Evolutionary conservation across 2,797 vertebrate genomes (phyloP).

Genomic region (Siniperca obscura): DNA sequence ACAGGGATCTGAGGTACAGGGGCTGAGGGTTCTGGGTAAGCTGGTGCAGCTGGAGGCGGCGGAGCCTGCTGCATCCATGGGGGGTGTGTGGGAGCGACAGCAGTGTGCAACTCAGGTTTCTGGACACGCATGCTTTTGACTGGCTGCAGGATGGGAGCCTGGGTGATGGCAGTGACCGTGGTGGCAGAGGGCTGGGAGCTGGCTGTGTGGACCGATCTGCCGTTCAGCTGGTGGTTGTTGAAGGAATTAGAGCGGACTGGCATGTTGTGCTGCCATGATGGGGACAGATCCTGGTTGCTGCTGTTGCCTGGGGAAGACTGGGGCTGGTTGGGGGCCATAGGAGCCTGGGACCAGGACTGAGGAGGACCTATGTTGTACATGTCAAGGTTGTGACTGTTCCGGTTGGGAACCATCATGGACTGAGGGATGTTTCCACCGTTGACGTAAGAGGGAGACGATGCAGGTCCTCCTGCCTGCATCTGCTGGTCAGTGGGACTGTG

Average conservation of each 20-base stretch:
- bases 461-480: conserved; percentile 88
- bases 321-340: conserved; percentile 83
- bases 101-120: conserved; percentile 96
- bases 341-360: conserved; percentile 89
- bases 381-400: conserved; percentile 96
- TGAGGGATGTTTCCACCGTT: conserved; percentile 92
- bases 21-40: conserved; percentile 87
- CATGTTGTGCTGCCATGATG: conserved; percentile 88
- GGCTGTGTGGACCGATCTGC: conserved; percentile 83
- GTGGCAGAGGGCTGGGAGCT: conserved; percentile 94
- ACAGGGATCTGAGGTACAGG: conserved; percentile 83
- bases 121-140: conserved; percentile 96
- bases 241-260: conserved; percentile 96
- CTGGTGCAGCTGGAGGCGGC: conserved; percentile 64
- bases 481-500: conserved; percentile 92
- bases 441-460: conserved; percentile 88
- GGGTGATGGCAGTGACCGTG: conserved; percentile 95
- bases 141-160: conserved; percentile 94
- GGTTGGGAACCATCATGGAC: conserved; percentile 90
- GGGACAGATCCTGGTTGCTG: conserved; percentile 88
- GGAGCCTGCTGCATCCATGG: conserved; percentile 90
- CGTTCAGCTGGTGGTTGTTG: conserved; percentile 88
- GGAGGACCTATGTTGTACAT: conserved; percentile 88
- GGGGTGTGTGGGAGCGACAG: conserved; percentile 94
- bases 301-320: conserved; percentile 86